phyloP scores from a whole-genome alignment of 30 jellyfish, hydroid and myxozoan genomes.

The Cassiopea andromeda region DNA sequence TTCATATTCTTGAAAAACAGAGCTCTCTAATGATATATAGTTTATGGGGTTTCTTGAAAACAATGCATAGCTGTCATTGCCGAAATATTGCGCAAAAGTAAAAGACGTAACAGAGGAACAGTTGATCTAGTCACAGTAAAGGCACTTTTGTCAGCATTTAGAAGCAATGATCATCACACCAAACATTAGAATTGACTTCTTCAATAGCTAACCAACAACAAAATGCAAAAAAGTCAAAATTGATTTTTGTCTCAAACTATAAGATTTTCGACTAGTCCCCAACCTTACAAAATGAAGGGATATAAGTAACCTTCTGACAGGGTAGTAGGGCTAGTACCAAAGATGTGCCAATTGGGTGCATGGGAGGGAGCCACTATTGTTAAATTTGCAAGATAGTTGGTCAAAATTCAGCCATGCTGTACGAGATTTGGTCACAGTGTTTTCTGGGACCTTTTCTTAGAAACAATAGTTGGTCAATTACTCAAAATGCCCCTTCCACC shows the following conservation, averaged over 20 bases:
- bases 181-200: background rate
- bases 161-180: background rate
- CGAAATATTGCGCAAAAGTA: background rate
- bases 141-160: background rate
- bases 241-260: background rate
- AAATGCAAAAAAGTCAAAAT: background rate
- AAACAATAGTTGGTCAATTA: too few relatives aligned
- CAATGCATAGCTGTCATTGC: background rate
- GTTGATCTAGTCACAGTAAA: background rate
- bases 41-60: background rate
- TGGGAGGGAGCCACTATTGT: too few relatives aligned
- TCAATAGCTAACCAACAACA: background rate
- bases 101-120: background rate
- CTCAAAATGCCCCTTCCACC: too few relatives aligned
- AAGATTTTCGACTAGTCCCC: background rate
- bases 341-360: too few relatives aligned
- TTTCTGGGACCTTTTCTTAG: too few relatives aligned
- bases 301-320: background rate
- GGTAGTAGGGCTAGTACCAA: background rate
- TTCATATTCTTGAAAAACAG: background rate
- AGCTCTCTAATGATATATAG: background rate
- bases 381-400: too few relatives aligned
- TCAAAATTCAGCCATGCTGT: too few relatives aligned
- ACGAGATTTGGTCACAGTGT: too few relatives aligned
- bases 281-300: background rate